Base-by-base conservation (phyloP, 2,888 invertebrate genomes). In the Fissipunctia ypsillon region DNA sequence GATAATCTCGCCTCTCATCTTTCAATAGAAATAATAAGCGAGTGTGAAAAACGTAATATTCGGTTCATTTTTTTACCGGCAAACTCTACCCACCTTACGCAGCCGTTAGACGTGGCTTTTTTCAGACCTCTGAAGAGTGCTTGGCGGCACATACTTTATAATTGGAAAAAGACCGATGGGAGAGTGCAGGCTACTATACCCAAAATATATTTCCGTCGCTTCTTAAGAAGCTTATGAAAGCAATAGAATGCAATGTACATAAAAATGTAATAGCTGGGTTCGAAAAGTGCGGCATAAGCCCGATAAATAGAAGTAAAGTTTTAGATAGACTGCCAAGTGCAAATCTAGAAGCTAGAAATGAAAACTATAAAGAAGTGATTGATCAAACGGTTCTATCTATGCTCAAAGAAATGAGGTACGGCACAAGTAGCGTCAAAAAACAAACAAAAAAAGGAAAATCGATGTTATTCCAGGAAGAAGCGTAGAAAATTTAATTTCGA, bases 31-130 rank as follows among this genome's bases (percentile, higher is more conserved):
- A 45, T 63, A 48, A 63, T 63, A 63, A 31, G 48, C 22, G 63
- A 31, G 10, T 63, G 22, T 63, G 63, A 48, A 48, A 63, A 31
- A 48, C 31, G 48, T 31, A 28, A 63, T 63, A 60, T 60, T 60
- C 60, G 60, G 41, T 60, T 61, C 9, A 28, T 61, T 45, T 61
- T 61, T 61, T 43, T 45, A 61, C 43, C 61, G 61, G 61, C 43
- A 2, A 61, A 61, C 45, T 61, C 61, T 43, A 61, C 61, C 3
- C 45, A 45, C 43, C 61, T 61, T 61, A 61, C 45, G 19, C 61
- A 61, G 10, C 61, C 43, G 45, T 61, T 61, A 7, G 45, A 61
- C 43, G 45, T 61, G 2, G 61, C 43, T 19, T 61, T 61, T 10
- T 61, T 61, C 61, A 61, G 61, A 19, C 61, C 43, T 19, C 28